Evolutionary conservation across 2,113 vertebrate species (phyloP), one percentile per base, ranked within the genome.

Genomic region (Toxotes jaculatrix): DNA sequence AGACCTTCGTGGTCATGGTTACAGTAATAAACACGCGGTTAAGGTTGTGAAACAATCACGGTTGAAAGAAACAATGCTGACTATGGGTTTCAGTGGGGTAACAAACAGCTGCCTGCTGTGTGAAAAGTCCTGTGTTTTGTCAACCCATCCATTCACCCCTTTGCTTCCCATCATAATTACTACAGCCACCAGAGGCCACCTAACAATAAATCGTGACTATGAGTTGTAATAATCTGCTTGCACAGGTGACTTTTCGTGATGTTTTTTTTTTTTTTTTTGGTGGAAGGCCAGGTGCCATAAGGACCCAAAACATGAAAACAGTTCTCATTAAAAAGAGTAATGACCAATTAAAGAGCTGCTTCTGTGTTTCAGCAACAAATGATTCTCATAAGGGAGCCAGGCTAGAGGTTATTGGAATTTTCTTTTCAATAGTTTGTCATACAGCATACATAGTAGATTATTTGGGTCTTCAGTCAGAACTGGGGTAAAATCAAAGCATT

Each of bases 341-440:
- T 34, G 6, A 40, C 1, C 34, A 71, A 16, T 56, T 71, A n/a
- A 40, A 64, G n/a, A 21, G 27, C 19, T 71, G 1, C 40, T 27
- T 51, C 49, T 21, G 17, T 56, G 36, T 40, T 51, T 32, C 55
- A 83, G 45, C 51, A 78, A 61, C 40, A 77, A 61, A 80, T 72
- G 34, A 56, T n/a, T 38, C 38, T 64, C 45, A 76, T 84, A 65
- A 68, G 17, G 17, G 9, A 60, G 1, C 16, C 21, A 36, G 19
- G 19, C 61, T n/a, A 8, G 34, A 64, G 36, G 62, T 69, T 64
- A 45, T 59, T 70, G 5, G 19, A 3, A 68, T 79, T 73, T 66
- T 40, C 0, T 31, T 69, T 27, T 77, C 5, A 56, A 14, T 65
- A 56, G 67, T 49, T 32, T 74, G 3, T 83, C 49, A 80, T 19